These are phyloP conservation scores for Dascillus cervinus DNA, from an alignment of 2,888 invertebrate genomes.

Conservation along the genomic window DNA sequence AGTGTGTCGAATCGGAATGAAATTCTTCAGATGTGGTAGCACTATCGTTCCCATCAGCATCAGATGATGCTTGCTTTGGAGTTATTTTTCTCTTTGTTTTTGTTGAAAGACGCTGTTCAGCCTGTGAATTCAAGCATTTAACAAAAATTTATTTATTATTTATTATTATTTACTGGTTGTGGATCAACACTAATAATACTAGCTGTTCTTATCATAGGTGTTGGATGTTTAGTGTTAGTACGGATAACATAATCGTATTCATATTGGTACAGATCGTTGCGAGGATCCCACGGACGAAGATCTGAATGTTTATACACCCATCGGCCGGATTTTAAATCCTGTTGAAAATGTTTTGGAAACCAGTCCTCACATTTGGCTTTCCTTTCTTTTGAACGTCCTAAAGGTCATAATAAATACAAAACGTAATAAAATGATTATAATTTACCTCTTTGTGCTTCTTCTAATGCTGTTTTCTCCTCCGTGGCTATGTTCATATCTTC, in stretches of 20 bases:
- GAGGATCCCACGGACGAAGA: slow-evolving; percentile 79
- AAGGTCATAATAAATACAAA: slow-evolving; percentile 1
- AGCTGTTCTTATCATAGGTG: slow-evolving; percentile 64
- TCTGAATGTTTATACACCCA: slow-evolving; percentile 76
- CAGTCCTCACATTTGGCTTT: slow-evolving; percentile 59
- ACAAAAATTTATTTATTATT: not conserved
- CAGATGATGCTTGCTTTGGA: slow-evolving; percentile 46
- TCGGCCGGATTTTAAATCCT: slow-evolving; percentile 44
- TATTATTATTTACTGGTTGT: slow-evolving; percentile 26
- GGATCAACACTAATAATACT: slow-evolving; percentile 63
- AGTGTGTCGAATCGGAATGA: slow-evolving; percentile 38
- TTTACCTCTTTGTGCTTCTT: slow-evolving; percentile 73
- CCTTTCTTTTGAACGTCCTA: slow-evolving; percentile 58
- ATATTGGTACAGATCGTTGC: slow-evolving; percentile 80
- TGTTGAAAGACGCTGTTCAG: slow-evolving; percentile 47
- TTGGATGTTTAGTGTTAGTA: slow-evolving; percentile 68
- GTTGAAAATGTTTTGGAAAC: slow-evolving; percentile 67
- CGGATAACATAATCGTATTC: slow-evolving; percentile 74
- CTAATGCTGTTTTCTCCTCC: slow-evolving; percentile 82
- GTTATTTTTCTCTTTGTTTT: slow-evolving; percentile 45
- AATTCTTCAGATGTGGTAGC: slow-evolving; percentile 38
- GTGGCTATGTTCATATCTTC: slow-evolving; percentile 87
- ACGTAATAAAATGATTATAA: not conserved
- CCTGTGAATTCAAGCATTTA: slow-evolving; percentile 27
- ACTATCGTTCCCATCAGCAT: slow-evolving; percentile 45